Evolutionary conservation across 2,113 vertebrate species (phyloP), one percentile per base, ranked within the genome.

Genomic region (Catharus bicknelli): DNA sequence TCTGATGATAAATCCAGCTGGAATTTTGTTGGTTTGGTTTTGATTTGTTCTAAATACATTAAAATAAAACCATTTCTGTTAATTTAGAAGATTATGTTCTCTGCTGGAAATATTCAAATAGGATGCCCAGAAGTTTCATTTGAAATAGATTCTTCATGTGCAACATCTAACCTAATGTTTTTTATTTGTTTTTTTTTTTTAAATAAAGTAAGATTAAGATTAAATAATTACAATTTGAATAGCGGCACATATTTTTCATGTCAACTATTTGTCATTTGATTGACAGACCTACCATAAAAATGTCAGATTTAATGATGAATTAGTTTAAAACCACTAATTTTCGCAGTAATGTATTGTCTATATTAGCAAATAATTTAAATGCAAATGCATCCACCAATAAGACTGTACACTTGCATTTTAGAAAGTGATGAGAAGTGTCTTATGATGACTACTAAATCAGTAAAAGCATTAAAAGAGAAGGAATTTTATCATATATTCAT

Each of bases 61-160:
- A 59, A 91, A 88, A 66, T 38, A 74, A 86, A 76, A 51, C 20
- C 11, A 63, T 73, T 82, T 72, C 74, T 90, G 36, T 19, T 90
- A 90, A 93, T 90, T 93, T 83, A 96, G 72, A 83, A 95, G 91
- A 93, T 86, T 0, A 80, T 94, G 42, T 63, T 95, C 85, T 93
- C 90, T 92, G 86, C 62, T 95, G 94, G 86, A 95, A 84, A 74
- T 77, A 88, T 90, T 90, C 38, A 94, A 95, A 92, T 88, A 83
- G 5, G 50, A 51, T 82, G 86, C 66, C n/a, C 53, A 88, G 59
- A 45, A 55, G 59, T 90, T 84, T 88, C 36, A 70, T 90, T 70
- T 90, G 22, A 92, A 92, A 78, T 45, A 72, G 27, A 42, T 88
- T 93, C 48, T 84, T 76, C 51, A 34, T 84, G 36, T 92, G n/a